phyloP scores from a whole-genome alignment of 2,888 invertebrate genomes.

The Malthinus flaveolus region DNA sequence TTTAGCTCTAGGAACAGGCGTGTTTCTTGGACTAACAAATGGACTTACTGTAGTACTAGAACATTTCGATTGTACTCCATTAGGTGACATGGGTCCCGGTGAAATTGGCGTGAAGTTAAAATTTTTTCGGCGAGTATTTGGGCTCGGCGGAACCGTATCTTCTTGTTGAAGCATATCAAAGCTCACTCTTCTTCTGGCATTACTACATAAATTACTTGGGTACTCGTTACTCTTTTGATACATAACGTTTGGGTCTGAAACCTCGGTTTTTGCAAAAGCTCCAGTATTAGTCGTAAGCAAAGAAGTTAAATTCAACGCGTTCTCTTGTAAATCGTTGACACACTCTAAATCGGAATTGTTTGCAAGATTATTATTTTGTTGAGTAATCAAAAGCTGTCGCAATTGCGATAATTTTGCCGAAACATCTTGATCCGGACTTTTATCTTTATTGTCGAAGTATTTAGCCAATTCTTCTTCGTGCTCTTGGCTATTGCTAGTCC shows the following conservation, averaged over 20 bases:
- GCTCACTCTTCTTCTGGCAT: constrained; percentile 59
- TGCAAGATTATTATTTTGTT: constrained; percentile 56
- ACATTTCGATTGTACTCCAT: constrained; percentile 58
- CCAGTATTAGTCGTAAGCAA: constrained; percentile 19
- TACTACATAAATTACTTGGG: constrained; percentile 4
- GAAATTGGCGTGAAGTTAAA: constrained; percentile 88
- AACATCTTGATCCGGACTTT: constrained; percentile 44
- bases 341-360: constrained; percentile 26
- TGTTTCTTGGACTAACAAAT: constrained; percentile 80
- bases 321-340: constrained; percentile 1
- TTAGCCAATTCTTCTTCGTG: constrained; percentile 84
- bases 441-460: constrained; percentile 70
- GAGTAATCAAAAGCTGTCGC: constrained; percentile 61
- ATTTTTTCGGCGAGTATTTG: constrained; percentile 75
- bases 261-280: constrained; percentile 29
- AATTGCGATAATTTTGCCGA: constrained; percentile 70
- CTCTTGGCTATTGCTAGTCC: constrained; percentile 75
- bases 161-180: constrained; percentile 57
- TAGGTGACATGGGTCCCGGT: constrained; percentile 71
- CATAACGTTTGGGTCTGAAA: background rate
- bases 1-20: constrained; percentile 71
- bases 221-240: constrained; percentile 8
- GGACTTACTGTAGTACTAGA: constrained; percentile 75
- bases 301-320: constrained; percentile 17
- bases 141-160: constrained; percentile 68